A percentile compares a stretch with the other conserved stretches of the same genome.
Conservation (phyloP, 2,113 vertebrate genomes). For the Amblyopsis rosae region DNA sequence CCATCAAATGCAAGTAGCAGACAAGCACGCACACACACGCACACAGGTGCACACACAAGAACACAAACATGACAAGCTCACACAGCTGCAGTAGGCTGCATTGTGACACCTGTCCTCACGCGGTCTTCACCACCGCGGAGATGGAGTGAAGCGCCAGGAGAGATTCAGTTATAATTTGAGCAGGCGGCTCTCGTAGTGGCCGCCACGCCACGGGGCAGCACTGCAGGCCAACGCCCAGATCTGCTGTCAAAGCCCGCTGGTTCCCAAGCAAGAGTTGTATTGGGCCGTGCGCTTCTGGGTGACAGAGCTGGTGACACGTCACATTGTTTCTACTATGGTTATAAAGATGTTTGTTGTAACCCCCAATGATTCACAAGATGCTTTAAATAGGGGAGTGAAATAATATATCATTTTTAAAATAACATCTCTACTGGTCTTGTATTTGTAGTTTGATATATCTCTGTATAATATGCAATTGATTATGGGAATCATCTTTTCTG, state of each 20-base stretch:
- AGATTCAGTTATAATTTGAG: constrained; percentile 17
- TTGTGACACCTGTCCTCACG: constrained; percentile 2
- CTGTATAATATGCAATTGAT: too few relatives aligned
- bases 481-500: too few relatives aligned
- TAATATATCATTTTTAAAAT: too few relatives aligned
- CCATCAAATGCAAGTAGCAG: constrained; percentile 16
- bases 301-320: too few relatives aligned
- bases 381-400: too few relatives aligned
- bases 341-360: too few relatives aligned
- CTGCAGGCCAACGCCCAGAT: neutral
- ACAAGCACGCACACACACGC: constrained; percentile 2
- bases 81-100: neutral
- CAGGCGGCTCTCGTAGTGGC: neutral
- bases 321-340: too few relatives aligned
- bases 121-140: neutral
- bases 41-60: constrained; percentile 4
- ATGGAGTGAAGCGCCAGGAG: neutral
- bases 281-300: constrained; percentile 23
- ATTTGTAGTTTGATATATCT: too few relatives aligned
- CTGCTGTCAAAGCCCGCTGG: constrained; percentile 6
- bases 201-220: neutral
- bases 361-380: too few relatives aligned
- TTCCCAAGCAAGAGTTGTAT: constrained; percentile 24
- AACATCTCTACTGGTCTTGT: too few relatives aligned
- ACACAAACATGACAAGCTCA: constrained; percentile 1